phyloP scores from a whole-genome alignment of 1,140 invertebrate genomes.

The Muscidifurax raptorellus region DNA sequence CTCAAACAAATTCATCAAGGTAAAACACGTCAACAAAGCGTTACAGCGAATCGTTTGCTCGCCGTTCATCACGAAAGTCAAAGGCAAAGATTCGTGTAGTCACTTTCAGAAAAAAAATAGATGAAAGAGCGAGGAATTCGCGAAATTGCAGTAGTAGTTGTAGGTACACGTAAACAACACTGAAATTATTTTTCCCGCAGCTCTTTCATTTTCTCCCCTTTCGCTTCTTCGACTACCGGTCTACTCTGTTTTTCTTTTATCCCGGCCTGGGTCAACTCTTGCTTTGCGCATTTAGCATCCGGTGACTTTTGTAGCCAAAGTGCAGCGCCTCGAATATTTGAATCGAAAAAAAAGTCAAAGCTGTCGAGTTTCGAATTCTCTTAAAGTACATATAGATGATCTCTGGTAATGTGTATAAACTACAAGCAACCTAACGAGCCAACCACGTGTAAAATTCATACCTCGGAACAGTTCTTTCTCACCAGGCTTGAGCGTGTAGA shows the following conservation, averaged over 20 bases:
- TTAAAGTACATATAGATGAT: neutral
- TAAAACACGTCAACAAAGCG: neutral
- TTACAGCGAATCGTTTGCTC: neutral
- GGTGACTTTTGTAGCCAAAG: too few species aligned
- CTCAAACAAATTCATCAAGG: neutral
- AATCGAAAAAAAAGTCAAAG: too few species aligned
- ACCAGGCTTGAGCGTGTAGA: neutral
- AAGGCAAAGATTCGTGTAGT: too few species aligned
- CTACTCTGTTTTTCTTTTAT: too few species aligned
- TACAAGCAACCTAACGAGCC: neutral
- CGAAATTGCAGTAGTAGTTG: neutral
- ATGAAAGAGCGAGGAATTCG: neutral
- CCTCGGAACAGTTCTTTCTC: neutral
- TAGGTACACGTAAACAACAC: conserved; percentile 25
- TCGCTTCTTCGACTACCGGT: neutral
- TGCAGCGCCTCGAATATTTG: too few species aligned
- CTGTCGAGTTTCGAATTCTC: too few species aligned
- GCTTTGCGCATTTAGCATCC: neutral
- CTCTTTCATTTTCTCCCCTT: conserved; percentile 21
- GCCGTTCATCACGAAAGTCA: neutral
- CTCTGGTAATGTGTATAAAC: neutral
- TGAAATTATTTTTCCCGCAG: conserved; percentile 20
- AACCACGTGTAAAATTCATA: neutral
- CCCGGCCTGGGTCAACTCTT: neutral
- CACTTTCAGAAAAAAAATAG: neutral